phyloP scores from a whole-genome alignment of 1,140 invertebrate species.

The Idris sp. region DNA sequence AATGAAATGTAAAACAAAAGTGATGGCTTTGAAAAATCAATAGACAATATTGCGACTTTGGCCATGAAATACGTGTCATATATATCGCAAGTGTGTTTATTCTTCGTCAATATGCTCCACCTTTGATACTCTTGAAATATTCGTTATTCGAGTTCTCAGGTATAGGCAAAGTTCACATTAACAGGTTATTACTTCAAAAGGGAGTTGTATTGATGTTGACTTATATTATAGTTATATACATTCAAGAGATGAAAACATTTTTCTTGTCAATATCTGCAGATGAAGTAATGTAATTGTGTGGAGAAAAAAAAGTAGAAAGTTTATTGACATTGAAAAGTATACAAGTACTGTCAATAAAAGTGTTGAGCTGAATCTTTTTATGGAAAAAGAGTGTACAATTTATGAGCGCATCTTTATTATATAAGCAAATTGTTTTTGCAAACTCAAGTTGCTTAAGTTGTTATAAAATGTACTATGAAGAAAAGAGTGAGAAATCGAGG shows the following conservation, averaged over 20 bases:
- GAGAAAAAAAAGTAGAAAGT: conserved; percentile 16
- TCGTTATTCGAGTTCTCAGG: not conserved
- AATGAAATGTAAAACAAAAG: too few species aligned
- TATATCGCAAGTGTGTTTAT: conserved; percentile 6
- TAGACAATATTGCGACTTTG: conserved; percentile 27
- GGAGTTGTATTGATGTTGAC: too few species aligned
- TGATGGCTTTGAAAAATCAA: conserved; percentile 6
- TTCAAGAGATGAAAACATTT: conserved; percentile 5
- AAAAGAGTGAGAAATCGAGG: not conserved
- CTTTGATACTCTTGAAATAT: conserved; percentile 19
- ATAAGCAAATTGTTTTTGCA: too few species aligned
- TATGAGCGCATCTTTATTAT: too few species aligned
- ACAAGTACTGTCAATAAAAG: conserved; percentile 1
- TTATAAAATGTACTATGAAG: too few species aligned
- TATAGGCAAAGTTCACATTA: too few species aligned
- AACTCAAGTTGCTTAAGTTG: too few species aligned
- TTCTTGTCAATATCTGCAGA: too few species aligned
- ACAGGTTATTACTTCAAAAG: too few species aligned
- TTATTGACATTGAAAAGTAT: not conserved
- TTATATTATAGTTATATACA: not conserved
- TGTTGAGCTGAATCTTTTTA: too few species aligned
- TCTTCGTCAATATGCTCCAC: conserved; percentile 3
- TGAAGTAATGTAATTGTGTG: too few species aligned
- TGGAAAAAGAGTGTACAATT: too few species aligned
- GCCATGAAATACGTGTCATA: conserved; percentile 31